phyloP scores from a whole-genome alignment of 1,140 invertebrate species.

The Choristoneura fumiferana region DNA sequence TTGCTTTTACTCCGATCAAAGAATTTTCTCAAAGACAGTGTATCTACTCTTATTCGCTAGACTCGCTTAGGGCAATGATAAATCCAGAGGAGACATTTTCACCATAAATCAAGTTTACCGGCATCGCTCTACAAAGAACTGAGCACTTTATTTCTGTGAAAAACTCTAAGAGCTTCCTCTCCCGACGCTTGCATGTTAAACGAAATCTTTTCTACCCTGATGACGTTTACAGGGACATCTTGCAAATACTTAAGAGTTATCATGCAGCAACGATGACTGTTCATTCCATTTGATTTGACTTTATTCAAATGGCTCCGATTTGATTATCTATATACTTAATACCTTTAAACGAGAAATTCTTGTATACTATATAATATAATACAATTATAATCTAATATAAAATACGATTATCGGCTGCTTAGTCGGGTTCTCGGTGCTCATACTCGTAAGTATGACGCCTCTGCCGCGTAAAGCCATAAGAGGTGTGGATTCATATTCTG shows the following conservation, averaged over 20 bases:
- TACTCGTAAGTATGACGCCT: too few species aligned
- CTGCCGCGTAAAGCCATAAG: too few species aligned
- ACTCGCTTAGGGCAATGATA: slow-evolving; percentile 20
- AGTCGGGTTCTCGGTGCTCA: too few species aligned
- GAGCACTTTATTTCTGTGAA: slow-evolving; percentile 31
- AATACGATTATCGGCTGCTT: too few species aligned
- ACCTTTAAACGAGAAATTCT: too few species aligned
- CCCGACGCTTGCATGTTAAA: slow-evolving; percentile 31
- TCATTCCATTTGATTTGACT: too few species aligned
- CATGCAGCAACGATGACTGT: background rate
- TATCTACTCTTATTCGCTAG: slow-evolving; percentile 21
- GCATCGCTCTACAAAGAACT: slow-evolving; percentile 17
- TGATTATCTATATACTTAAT: too few species aligned
- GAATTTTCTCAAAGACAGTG: slow-evolving; percentile 18
- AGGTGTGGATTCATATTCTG: too few species aligned
- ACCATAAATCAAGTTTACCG: slow-evolving; percentile 40
- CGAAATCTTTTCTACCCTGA: slow-evolving; percentile 35
- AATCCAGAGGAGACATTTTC: slow-evolving; percentile 32
- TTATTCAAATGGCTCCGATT: too few species aligned
- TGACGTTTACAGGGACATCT: slow-evolving; percentile 24
- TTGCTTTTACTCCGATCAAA: slow-evolving; percentile 7
- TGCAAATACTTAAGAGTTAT: slow-evolving; percentile 1
- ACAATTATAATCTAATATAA: too few species aligned
- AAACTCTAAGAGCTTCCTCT: slow-evolving; percentile 35
- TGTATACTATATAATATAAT: too few species aligned